Base-by-base conservation (phyloP, 2,797 vertebrate species). In the Sebastes iracundus region DNA sequence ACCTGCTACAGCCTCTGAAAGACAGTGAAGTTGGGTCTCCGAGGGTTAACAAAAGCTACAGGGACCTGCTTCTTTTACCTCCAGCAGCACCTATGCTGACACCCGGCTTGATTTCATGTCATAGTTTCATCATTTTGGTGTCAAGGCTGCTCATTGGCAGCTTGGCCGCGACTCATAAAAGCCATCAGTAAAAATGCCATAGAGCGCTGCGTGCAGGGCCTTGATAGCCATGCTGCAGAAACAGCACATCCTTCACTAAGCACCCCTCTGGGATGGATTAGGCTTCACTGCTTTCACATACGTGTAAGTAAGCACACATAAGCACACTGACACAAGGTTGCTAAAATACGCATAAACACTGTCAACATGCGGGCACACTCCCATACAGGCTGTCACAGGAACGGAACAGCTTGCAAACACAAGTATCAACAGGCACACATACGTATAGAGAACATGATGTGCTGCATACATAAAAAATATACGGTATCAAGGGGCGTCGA, bases 251-350 rank as follows among this genome's bases (percentile, higher is more conserved):
- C 86, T 81, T 93, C 88, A 86, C 83, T 83, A 86, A 94, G 88
- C 83, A 77, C 83, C 84, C 91, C 92, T 80, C 87, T 71, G 92
- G 93, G 92, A 94, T 62, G 75, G 77, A 89, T 92, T 91, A 88
- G 80, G 69, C 78, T 79, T 90, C 84, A 49, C 68, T 76, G 86
- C 85, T 81, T 84, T 71, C 84, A 83, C 79, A 79, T 85, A 81
- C 62, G 72, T 85, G 79, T 77, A 74, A 80, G 55, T 77, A 75
- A 79, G 52, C 74, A 72, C 68, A 85, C 63, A 72, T 81, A 82
- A 80, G 59, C 80, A 72, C 72, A 28, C 61, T 60, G 52, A 75
- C 75, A 75, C 77, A 56, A 67, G 76, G 78, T 69, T 77, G 56
- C 69, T 82, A 35, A 75, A 65, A 75, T 60, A 78, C 42, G 73